These are phyloP conservation scores for Peromyscus maniculatus DNA, from an alignment of 2,113 vertebrate species.

Conservation along the genomic window DNA sequence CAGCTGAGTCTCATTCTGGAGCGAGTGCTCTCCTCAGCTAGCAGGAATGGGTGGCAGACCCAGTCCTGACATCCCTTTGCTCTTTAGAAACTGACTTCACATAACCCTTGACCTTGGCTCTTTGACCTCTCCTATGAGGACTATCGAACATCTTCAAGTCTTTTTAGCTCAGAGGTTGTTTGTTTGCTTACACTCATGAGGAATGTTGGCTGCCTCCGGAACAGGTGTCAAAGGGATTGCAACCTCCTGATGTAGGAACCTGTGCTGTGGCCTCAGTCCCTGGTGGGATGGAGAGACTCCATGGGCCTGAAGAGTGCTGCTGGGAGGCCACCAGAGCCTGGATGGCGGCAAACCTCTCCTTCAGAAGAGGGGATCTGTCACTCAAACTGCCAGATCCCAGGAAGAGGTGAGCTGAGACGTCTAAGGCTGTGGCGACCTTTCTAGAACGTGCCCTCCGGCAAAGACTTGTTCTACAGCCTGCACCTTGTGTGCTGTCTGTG, in stretches of 20 bases:
- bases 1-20: too few relatives aligned
- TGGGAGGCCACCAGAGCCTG: neutral
- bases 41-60: neutral
- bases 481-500: neutral
- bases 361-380: neutral
- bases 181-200: neutral
- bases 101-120: neutral
- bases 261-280: neutral
- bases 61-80: neutral
- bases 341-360: neutral
- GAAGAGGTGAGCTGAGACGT: neutral
- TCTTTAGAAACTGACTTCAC: rapidly evolving
- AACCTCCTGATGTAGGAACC: neutral
- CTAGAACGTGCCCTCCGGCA: neutral
- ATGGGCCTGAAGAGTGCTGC: neutral
- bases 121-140: neutral
- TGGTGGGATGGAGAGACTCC: too few relatives aligned
- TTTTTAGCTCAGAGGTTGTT: neutral
- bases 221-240: neutral
- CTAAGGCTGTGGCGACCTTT: neutral
- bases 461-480: neutral
- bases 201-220: neutral
- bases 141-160: rapidly evolving
- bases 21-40: neutral
- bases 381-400: too few relatives aligned